These are phyloP conservation scores for Illadopsis cleaveri DNA, from an alignment of 2,113 vertebrate species.

Conservation along the genomic window DNA sequence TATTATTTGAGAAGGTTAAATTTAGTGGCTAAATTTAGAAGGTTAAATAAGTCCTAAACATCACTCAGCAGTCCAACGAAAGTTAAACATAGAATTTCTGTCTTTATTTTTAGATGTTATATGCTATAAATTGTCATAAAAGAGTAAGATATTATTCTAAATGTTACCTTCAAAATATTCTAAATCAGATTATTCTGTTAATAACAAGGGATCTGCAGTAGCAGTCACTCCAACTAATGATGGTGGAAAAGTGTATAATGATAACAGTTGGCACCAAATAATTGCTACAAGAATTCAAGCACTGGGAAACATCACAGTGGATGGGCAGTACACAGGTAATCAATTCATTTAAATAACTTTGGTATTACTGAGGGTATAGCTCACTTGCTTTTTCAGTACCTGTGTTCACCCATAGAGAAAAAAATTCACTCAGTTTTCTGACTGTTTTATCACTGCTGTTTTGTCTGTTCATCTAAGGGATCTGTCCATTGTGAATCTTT, in stretches of 20 bases:
- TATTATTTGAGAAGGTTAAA: slow-evolving; percentile 18
- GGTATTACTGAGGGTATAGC: not conserved
- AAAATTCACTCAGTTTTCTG: not conserved
- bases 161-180: not conserved
- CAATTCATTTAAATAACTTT: not conserved
- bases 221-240: slow-evolving; percentile 83
- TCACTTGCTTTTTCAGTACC: not conserved
- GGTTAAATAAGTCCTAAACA: not conserved
- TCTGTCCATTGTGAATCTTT: not conserved
- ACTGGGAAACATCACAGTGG: slow-evolving; percentile 85
- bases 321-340: slow-evolving; percentile 86
- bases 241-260: slow-evolving; percentile 79
- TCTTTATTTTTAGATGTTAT: not conserved
- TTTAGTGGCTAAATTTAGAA: not conserved
- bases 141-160: not conserved
- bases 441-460: not conserved
- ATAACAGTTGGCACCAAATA: slow-evolving; percentile 88
- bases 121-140: not conserved
- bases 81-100: not conserved
- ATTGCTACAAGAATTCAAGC: slow-evolving; percentile 81
- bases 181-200: slow-evolving; percentile 43
- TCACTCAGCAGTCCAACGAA: not conserved
- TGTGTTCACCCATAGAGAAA: not conserved
- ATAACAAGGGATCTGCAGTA: slow-evolving; percentile 83
- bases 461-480: not conserved